Evolutionary conservation across 2,113 vertebrate genomes (phyloP), one percentile per base, ranked within the genome.

Genomic region (Andinoacara biseriatus): DNA sequence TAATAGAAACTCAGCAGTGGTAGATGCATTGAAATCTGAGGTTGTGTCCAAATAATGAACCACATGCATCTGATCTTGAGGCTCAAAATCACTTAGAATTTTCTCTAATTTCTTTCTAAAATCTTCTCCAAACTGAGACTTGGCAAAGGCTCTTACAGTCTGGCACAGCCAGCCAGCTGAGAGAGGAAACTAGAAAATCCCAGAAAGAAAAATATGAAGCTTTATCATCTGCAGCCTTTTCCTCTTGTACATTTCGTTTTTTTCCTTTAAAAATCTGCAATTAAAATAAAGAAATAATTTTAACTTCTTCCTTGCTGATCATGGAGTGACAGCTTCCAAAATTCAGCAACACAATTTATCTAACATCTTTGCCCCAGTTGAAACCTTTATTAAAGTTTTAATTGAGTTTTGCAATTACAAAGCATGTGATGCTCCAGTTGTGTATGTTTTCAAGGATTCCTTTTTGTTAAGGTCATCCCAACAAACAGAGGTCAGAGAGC

Each of bases 1-100:
- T 18, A 49, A 59, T 58, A 87, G 84, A 35, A 85, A 18, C 59
- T 89, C 83, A 7, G 90, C 80, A 13, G 86, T 10, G 31, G 84
- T 76, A 18, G 83, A 56, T n/a, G 67, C 24, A 10, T 7, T 57
- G 61, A 33, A 56, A 38, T 35, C 5, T 35, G 29, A 56, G 17
- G 29, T 59, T 43, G 33, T 59, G 24, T 58, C 33, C 11, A 38
- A 24, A 58, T 76, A 38, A 1, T 24, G 2, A 0, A n/a, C 54
- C 33, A 43, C 5, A 31, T 15, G 14, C 9, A 7, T 20, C 76
- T 57, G 31, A 63, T 65, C 77, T 40, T 11, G 11, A 10, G 7
- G 2, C 54, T 43, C 31, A 14, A 52, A 35, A 33, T 31, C 76
- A 67, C 4, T 6, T 14, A 29, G 63, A 18, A 40, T 29, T 69